Evolutionary conservation across 2,113 vertebrate genomes (phyloP).

Genomic region (Chunga burmeisteri): DNA sequence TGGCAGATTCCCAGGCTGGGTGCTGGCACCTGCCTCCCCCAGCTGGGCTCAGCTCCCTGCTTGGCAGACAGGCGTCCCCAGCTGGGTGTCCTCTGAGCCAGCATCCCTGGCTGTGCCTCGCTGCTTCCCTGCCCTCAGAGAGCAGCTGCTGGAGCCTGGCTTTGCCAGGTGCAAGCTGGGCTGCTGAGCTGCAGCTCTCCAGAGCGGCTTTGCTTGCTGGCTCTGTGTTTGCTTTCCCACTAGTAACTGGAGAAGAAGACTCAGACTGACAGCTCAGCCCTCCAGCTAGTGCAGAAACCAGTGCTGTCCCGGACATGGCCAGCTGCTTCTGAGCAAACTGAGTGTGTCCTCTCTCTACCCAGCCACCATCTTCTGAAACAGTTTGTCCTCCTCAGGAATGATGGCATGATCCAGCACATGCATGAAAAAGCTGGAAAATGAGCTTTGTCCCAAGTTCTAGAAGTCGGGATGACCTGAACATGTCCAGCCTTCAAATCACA

Average conservation of each 20-base stretch:
- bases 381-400: not conserved
- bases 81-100: conserved; percentile 11
- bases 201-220: not conserved
- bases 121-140: not conserved
- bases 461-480: not conserved
- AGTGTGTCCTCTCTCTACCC: not conserved
- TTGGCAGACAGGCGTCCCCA: conserved; percentile 4
- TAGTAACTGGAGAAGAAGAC: not conserved
- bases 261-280: not conserved
- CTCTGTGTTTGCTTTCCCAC: not conserved
- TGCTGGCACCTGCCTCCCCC: conserved; percentile 16
- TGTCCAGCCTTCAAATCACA: not conserved
- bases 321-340: not conserved
- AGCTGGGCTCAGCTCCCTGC: not conserved
- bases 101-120: not conserved
- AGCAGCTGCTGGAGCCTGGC: conserved; percentile 1
- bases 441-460: not conserved
- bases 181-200: not conserved
- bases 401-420: not conserved
- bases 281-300: not conserved
- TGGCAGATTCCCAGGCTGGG: fast-evolving
- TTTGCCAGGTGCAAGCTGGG: not conserved
- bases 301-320: fast-evolving
- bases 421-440: not conserved
- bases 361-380: not conserved